These are phyloP conservation scores for Andricus curvator DNA, from an alignment of 2,888 invertebrate species.

Conservation along the genomic window DNA sequence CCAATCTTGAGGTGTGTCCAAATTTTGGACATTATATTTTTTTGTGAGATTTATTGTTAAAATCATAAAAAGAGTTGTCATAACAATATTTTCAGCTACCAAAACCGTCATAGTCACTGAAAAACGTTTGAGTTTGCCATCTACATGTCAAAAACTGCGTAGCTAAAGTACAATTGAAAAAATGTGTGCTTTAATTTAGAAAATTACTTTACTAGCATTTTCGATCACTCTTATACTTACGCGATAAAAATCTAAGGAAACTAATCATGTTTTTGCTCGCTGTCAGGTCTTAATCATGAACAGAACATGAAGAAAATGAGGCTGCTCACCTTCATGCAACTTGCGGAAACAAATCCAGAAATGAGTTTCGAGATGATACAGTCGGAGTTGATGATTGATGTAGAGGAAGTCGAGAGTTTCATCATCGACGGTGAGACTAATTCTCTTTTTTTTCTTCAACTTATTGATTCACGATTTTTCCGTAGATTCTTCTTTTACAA, in stretches of 20 bases:
- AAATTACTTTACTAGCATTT: no score
- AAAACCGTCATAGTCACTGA: no score
- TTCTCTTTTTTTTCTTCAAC: neutral
- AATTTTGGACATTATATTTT: no score
- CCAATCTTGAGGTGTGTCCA: no score
- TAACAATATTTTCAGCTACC: no score
- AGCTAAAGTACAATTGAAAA: no score
- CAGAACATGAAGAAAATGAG: constrained; percentile 98
- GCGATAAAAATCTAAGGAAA: neutral
- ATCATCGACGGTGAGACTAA: constrained; percentile 90
- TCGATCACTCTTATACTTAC: neutral
- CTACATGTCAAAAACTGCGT: no score
- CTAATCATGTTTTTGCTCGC: constrained; percentile 4
- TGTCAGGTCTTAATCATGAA: constrained; percentile 90
- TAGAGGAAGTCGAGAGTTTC: constrained; percentile 96
- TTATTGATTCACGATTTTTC: neutral
- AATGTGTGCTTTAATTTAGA: no score
- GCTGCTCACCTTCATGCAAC: constrained; percentile 96
- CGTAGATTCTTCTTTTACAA: no score
- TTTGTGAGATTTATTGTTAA: no score
- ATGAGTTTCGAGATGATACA: constrained; percentile 94
- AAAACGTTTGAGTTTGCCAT: no score
- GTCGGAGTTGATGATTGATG: constrained; percentile 91
- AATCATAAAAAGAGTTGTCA: no score
- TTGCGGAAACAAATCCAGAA: constrained; percentile 96